Percentiles rank a stretch among this genome's conserved stretches.
phyloP scores from a whole-genome alignment of 2,113 vertebrate species.

The Aptenodytes forsteri region DNA sequence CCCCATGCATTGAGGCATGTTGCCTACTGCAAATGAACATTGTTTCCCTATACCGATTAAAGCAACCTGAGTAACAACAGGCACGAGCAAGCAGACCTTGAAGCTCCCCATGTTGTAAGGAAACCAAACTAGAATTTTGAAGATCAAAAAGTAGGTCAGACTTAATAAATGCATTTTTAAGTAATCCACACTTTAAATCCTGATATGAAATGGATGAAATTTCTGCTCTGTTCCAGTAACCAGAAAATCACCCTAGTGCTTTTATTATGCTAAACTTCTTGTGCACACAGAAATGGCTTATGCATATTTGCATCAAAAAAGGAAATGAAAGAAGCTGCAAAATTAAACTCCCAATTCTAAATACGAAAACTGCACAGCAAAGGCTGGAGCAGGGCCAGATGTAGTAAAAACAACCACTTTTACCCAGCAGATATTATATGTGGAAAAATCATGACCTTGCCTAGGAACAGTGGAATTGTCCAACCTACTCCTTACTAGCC shows the following conservation, averaged over 20 bases:
- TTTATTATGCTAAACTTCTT: conserved; percentile 61
- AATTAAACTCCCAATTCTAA: conserved; percentile 46
- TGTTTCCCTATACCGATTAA: neutral
- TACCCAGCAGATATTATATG: neutral
- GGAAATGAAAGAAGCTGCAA: conserved; percentile 41
- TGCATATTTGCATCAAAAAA: conserved; percentile 59
- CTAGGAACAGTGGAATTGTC: neutral
- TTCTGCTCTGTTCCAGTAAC: conserved; percentile 16
- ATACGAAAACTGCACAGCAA: neutral
- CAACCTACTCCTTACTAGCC: neutral
- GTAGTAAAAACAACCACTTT: neutral
- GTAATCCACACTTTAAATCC: conserved; percentile 57
- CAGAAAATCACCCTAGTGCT: neutral
- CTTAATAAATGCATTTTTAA: conserved; percentile 70
- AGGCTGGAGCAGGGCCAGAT: neutral
- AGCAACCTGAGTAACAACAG: neutral
- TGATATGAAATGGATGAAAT: conserved; percentile 33
- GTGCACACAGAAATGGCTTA: conserved; percentile 36
- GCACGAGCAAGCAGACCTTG: conserved; percentile 17
- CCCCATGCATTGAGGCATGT: neutral
- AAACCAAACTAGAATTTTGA: conserved; percentile 57
- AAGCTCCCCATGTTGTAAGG: neutral
- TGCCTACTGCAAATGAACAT: neutral
- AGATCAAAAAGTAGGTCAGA: conserved; percentile 77
- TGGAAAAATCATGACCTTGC: neutral